Percentiles rank a stretch among this genome's conserved stretches.
Evolutionary conservation across 2,113 vertebrate species (phyloP).

Genomic region (Pseudolaguvia tuberculata): DNA sequence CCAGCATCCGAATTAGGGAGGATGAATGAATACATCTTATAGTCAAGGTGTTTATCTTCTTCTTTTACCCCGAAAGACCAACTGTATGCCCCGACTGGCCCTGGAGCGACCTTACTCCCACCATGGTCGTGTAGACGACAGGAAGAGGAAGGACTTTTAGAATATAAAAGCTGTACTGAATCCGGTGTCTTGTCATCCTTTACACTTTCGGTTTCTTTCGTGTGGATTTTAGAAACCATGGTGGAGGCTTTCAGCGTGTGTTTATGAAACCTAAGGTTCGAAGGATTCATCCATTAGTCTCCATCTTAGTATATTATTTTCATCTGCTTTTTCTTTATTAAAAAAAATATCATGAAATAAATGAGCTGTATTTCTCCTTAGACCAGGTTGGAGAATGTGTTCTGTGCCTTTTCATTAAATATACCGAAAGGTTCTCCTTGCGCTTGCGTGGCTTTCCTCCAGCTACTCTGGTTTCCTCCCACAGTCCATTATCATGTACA

Average conservation of each 20-base stretch:
- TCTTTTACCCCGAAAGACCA: background rate
- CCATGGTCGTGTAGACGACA: too few species aligned
- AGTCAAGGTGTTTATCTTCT: too few species aligned
- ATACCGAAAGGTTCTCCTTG: background rate
- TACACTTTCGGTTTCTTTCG: background rate
- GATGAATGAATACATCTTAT: too few species aligned
- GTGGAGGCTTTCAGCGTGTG: background rate
- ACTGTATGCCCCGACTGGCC: constrained; percentile 13
- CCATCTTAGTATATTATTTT: background rate
- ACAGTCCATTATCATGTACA: too few species aligned
- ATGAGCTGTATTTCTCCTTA: background rate
- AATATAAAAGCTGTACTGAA: background rate
- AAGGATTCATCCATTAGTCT: background rate
- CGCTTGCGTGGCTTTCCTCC: too few species aligned
- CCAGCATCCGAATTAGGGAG: too few species aligned
- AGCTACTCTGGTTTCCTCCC: too few species aligned
- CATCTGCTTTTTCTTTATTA: constrained; percentile 15
- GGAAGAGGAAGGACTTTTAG: background rate
- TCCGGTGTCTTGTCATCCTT: background rate
- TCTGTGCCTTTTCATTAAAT: background rate
- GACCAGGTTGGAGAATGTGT: background rate
- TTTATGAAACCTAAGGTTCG: background rate
- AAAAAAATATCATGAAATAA: background rate
- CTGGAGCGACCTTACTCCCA: background rate
- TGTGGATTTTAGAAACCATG: background rate